phyloP scores from a whole-genome alignment of 1,140 invertebrate species.

The Vanessa atalanta region DNA sequence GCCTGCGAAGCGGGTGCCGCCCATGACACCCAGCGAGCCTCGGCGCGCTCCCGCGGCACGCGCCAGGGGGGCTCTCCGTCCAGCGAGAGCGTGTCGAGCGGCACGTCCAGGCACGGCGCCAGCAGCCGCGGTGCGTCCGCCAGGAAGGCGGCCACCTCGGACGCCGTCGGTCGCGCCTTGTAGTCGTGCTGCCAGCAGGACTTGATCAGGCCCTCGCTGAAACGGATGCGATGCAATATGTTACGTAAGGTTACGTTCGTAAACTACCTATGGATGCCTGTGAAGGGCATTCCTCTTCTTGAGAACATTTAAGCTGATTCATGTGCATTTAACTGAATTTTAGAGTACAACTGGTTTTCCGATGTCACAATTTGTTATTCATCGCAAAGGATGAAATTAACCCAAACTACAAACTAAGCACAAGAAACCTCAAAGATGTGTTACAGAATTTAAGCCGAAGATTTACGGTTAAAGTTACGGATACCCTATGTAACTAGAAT shows the following conservation, averaged over 20 bases:
- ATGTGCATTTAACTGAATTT: too few relatives aligned
- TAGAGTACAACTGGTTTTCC: too few relatives aligned
- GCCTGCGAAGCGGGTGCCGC: conserved; percentile 57
- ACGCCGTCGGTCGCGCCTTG: conserved; percentile 86
- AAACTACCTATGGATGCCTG: too few relatives aligned
- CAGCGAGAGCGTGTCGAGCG: conserved; percentile 73
- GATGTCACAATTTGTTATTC: neutral
- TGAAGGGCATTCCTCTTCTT: too few relatives aligned
- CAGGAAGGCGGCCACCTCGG: conserved; percentile 90
- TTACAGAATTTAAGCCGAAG: too few relatives aligned
- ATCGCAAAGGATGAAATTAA: neutral
- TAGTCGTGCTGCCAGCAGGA: conserved; percentile 89
- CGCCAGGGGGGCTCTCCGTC: conserved; percentile 51
- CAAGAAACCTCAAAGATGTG: too few relatives aligned
- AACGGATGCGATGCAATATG: neutral
- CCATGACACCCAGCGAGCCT: conserved; percentile 65
- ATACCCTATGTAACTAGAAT: neutral
- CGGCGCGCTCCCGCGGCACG: conserved; percentile 44
- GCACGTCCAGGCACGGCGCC: conserved; percentile 89
- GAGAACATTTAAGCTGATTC: too few relatives aligned
- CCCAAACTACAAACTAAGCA: too few relatives aligned
- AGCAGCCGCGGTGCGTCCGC: conserved; percentile 89
- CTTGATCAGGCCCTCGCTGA: conserved; percentile 86
- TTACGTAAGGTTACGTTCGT: too few relatives aligned
- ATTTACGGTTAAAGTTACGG: too few relatives aligned